Base-by-base conservation (phyloP, 2,113 vertebrate genomes). In the Rissa tridactyla region DNA sequence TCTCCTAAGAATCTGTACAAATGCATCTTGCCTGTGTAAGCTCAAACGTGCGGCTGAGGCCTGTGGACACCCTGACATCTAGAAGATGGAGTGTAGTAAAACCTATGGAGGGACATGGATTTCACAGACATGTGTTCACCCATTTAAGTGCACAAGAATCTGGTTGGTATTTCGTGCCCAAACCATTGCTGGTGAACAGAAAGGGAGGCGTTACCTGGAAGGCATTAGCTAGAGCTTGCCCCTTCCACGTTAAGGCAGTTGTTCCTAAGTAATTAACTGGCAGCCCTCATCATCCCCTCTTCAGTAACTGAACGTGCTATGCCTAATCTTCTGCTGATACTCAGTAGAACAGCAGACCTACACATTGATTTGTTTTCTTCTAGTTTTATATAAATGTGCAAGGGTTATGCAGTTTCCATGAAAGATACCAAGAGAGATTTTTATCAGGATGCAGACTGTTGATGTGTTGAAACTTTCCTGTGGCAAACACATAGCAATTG, bases 381-480 rank as follows among this genome's bases (percentile, higher is more conserved):
- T 65, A 68, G 14, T 47, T 75, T 55, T 52, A 22, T 51, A 60
- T 66, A 44, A 60, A 61, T 29, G 19, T 61, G 52, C 42, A 85
- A 73, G 47, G 65, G 15, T 60, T 76, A 23, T 30, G 36, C 3
- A 9, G 30, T 82, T 85, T 88, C 79, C 58, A 17, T 92, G 68
- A 62, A 73, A 75, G 93, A 92, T 83, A 95, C 83, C 73, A 34
- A 71, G 88, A 96, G 66, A 79, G 15, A 40, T 90, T 68, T 68
- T 86, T 42, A 58, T 88, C 80, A 17, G 9, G 88, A 86, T 87
- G 75, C 46, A 93, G 73, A 88, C 62, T 90, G 58, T 60, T 85
- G 62, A 40, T 62, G 14, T 77, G 68, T 86, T 84, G 52, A 91
- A 93, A 85, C 91, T 91, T 96, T 88, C 93, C 85, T 21, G 17